These are phyloP conservation scores for Omphaloscelis lunosa DNA, from an alignment of 2,888 invertebrate genomes.

Conservation along the genomic window DNA sequence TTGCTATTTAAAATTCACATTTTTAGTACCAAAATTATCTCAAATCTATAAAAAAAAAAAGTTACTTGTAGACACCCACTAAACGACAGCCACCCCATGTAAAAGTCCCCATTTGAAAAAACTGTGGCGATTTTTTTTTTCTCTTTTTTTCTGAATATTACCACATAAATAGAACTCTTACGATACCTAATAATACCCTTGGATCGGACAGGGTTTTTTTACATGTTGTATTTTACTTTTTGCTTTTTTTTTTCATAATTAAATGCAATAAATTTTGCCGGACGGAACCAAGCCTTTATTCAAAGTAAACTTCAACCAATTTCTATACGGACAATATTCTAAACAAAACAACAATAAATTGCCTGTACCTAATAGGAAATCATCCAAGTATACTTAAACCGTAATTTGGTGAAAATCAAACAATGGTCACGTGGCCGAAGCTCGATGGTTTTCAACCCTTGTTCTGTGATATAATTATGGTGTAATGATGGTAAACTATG, in stretches of 20 bases:
- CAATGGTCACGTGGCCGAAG: slow-evolving; percentile 80
- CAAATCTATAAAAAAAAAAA: too few relatives aligned
- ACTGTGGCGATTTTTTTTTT: too few relatives aligned
- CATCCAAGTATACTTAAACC: slow-evolving; percentile 69
- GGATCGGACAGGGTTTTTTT: too few relatives aligned
- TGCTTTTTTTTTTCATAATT: background rate
- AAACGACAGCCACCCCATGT: too few relatives aligned
- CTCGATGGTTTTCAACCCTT: slow-evolving; percentile 68
- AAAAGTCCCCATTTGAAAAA: too few relatives aligned
- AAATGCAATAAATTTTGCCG: background rate
- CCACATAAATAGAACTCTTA: too few relatives aligned
- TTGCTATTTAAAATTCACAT: too few relatives aligned
- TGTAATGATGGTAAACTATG: slow-evolving; percentile 60
- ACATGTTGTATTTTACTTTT: too few relatives aligned
- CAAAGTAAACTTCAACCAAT: background rate
- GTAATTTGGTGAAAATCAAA: slow-evolving; percentile 80
- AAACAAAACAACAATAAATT: slow-evolving; percentile 33
- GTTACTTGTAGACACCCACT: too few relatives aligned
- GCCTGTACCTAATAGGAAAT: slow-evolving; percentile 41
- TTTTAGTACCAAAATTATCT: too few relatives aligned
- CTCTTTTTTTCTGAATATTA: too few relatives aligned
- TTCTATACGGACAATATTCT: background rate
- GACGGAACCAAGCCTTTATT: background rate
- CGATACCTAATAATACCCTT: too few relatives aligned
- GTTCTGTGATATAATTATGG: slow-evolving; percentile 64